Base-by-base conservation (phyloP, 2,113 vertebrate genomes). In the Carassius gibelio region DNA sequence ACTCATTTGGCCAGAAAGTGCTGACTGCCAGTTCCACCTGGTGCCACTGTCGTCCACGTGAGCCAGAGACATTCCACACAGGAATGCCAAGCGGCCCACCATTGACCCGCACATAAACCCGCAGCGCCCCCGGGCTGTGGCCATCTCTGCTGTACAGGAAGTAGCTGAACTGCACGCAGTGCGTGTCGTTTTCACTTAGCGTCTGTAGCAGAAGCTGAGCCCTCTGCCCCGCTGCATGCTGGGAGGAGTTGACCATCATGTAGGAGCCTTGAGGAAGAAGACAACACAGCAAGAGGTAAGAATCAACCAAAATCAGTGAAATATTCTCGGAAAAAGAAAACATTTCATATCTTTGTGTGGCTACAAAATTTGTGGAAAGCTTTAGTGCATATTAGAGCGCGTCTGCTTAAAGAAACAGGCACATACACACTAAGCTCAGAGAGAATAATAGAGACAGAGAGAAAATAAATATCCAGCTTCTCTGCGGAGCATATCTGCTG, bases 141-240 rank as follows among this genome's bases (percentile, higher is more conserved):
- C 97, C 97, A 0, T 99, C 97, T 3, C 96, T 93, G 91, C 96
- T 97, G 90, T 97, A 98, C 88, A 98, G 94, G 93, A 99, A 98
- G 91, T 97, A 99, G 93, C 97, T 98, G 95, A 99, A 99, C 93
- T 99, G 97, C 50, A 99, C 95, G 76, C 98, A 99, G 92, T 99
- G 98, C 0, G 98, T 99, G 92, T 99, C 98, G 8, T 99, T 99
- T 91, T 99, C 98, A 0, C 97, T 99, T 92, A 99, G 93, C 0
- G 96, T 94, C 94, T 97, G 97, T 84, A 99, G 95, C 48, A 97
- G 93, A 80, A 99, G 91, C 85, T 97, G 97, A 84, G 98, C 96
- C 30, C 94, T 95, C 90, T 99, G 97, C 57, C 98, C 98, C 0
- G 94, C 89, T 8, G 88, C 89, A 88, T 99, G 97, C 94, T 97